A percentile compares a stretch with the other conserved stretches of the same genome.
Evolutionary conservation across 1,140 invertebrate genomes (phyloP).

Genomic region (Antheraea pernyi): DNA sequence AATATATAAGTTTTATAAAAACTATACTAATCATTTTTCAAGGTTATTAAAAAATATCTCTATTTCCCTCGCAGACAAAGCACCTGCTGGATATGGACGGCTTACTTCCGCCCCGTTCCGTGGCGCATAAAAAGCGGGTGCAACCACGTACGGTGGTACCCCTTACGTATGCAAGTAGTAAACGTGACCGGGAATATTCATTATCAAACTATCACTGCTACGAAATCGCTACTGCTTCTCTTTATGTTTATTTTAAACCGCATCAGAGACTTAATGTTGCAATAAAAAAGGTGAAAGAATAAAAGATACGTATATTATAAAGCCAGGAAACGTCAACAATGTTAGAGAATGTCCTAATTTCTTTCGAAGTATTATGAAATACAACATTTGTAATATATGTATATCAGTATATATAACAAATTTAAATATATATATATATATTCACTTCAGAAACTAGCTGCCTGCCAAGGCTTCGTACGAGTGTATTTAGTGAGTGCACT

Average conservation of each 20-base stretch:
- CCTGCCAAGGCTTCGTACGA: no score
- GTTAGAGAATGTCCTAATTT: neutral
- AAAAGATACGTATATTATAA: neutral
- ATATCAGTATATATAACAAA: no score
- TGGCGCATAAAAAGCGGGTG: neutral
- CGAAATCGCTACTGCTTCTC: neutral
- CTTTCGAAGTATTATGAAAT: no score
- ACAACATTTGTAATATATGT: no score
- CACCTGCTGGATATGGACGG: slow-evolving; percentile 4
- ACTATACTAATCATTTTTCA: neutral
- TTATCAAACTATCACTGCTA: neutral
- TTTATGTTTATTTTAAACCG: neutral
- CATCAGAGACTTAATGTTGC: neutral
- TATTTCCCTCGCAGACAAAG: neutral
- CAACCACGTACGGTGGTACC: neutral
- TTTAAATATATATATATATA: no score
- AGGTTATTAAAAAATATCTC: neutral
- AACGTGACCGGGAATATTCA: slow-evolving; percentile 5
- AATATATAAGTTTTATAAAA: no score
- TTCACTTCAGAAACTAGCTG: no score
- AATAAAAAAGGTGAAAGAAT: neutral
- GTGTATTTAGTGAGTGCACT: no score
- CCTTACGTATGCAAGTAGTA: neutral
- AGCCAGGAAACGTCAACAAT: neutral
- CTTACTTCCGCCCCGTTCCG: neutral